Evolutionary conservation across 2,113 vertebrate species (phyloP), one percentile per base, ranked within the genome.

Genomic region (Poeciliopsis occidentalis): DNA sequence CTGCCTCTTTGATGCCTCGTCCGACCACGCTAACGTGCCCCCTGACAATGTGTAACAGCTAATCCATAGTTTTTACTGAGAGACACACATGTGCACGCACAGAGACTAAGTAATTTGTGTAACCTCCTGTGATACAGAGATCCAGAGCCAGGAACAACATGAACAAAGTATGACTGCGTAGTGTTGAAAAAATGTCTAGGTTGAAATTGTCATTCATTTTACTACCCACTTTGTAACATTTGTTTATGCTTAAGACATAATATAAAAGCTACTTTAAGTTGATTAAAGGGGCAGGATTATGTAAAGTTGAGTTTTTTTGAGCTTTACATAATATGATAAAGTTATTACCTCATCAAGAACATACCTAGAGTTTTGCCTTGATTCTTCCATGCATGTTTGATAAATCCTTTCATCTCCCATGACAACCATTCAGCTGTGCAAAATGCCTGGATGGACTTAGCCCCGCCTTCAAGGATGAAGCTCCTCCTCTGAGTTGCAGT

Each of bases 21-120:
- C 78, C 73, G 63, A 90, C 83, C 87, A 84, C 61, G 34, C 85
- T 89, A 88, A 88, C 78, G 67, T 87, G 79, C 85, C 89, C 90
- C 91, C 73, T 91, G 90, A 90, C 90, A 84, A 88, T 91, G 86
- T 51, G 29, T 91, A 91, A 88, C 92, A 93, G 90, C 80, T 91
- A 88, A 92, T 93, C 85, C 84, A 90, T 92, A 90, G 85, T 87
- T 81, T 79, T 57, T 67, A 39, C 78, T 81, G 73, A 85, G 24
- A 71, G 64, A 64, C 67, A 63, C 67, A 47, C 60, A 66, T 63
- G 62, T 74, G 67, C 71, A 41, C 71, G 69, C 39, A 68, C 29
- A 57, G 31, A 77, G 74, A 68, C 37, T 76, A 11, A 66, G 69
- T 79, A 60, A 83, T 74, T 71, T 91, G 74, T 83, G 15, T 66